Base-by-base conservation (phyloP, 2,797 vertebrate genomes). In the Arctocebus calabarensis region DNA sequence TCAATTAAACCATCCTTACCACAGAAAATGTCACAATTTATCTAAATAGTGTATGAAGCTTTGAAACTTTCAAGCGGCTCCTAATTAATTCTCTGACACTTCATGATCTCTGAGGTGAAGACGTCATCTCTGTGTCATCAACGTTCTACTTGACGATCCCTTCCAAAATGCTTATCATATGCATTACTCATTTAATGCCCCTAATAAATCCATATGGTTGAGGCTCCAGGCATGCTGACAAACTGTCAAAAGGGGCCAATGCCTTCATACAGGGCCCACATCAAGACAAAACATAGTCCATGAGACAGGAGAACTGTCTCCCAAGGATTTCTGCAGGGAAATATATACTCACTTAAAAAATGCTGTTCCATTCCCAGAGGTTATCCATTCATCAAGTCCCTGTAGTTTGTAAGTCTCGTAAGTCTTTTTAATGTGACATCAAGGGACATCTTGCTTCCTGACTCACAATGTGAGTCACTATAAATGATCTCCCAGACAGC, bases 371-470 rank as follows among this genome's bases (percentile, higher is more conserved):
- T 22, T 81, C n/a, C 34, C 62, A 83, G 22, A 84, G 37, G 3
- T 86, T 79, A 83, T 73, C n/a, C 37, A 91, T 57, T 93, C 40
- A 95, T 73, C 62, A 84, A 64, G 22, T 55, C 25, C 10, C 40
- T 94, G 23, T 12, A 70, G 62, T 43, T 71, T 74, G 13, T 70
- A 61, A 84, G 77, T 94, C 59, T 94, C 83, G 66, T 45, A 77
- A 84, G 71, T 92, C 81, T 86, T 83, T 94, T 87, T 93, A 95
- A 81, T 95, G 82, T 81, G 73, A 78, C 20, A 78, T 84, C 90
- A 68, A 71, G 62, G 66, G 27, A 89, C 34, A 77, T 78, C 59
- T 55, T 86, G 23, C 32, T 81, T 96, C 85, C 90, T 94, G 73
- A 94, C 22, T 93, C 85, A 96, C 25, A 93, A 68, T 73, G 19